Conservation (phyloP, 2,113 vertebrate genomes). For the Leucoraja erinaceus region DNA sequence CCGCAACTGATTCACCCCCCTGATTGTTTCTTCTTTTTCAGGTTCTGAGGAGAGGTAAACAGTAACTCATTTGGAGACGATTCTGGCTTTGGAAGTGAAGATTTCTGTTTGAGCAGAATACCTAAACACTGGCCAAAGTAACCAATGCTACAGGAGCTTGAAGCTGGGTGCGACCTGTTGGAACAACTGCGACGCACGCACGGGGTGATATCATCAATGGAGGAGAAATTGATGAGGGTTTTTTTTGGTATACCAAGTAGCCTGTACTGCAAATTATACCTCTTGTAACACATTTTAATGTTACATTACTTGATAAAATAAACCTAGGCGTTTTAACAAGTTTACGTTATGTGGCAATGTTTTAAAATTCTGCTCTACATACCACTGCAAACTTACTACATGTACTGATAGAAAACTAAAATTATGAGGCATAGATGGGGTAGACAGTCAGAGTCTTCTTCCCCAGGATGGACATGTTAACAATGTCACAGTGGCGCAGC, state of each 20-base stretch:
- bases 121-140: background rate
- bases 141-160: background rate
- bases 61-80: background rate
- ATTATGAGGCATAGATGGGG: no score
- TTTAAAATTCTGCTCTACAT: background rate
- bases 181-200: background rate
- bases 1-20: no score
- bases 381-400: background rate
- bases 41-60: conserved; percentile 7
- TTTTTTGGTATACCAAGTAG: background rate
- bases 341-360: background rate
- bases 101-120: background rate
- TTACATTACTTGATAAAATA: conserved; percentile 36
- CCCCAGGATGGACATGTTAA: no score
- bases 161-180: background rate
- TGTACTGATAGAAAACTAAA: no score
- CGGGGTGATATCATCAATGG: background rate
- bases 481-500: no score
- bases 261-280: background rate
- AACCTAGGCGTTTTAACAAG: conserved; percentile 31
- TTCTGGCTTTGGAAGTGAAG: background rate
- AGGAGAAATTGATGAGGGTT: background rate
- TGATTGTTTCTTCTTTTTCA: background rate
- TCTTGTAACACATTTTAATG: conserved; percentile 38
- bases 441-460: no score